These are phyloP conservation scores for Parus major DNA, from an alignment of 2,113 vertebrate genomes.

Conservation along the genomic window DNA sequence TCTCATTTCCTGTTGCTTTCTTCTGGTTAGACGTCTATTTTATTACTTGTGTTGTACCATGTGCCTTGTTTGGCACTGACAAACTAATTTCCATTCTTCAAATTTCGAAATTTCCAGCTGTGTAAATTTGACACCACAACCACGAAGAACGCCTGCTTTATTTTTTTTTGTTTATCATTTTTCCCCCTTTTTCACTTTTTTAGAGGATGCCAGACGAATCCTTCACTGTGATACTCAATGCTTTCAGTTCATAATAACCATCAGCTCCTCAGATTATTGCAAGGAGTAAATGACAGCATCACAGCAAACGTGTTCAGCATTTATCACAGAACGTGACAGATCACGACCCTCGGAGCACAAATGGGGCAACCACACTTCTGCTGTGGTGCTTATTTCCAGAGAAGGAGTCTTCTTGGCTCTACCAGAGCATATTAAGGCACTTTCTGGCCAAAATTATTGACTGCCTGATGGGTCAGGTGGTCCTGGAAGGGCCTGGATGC, in stretches of 20 bases:
- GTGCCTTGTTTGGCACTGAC: neutral
- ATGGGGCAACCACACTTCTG: neutral
- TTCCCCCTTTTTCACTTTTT: neutral
- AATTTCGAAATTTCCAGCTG: neutral
- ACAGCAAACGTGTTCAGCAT: neutral
- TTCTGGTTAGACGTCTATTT: neutral
- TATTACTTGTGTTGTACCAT: neutral
- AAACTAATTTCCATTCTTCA: neutral
- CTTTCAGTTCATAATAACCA: neutral
- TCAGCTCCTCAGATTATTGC: neutral
- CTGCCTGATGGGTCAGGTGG: neutral
- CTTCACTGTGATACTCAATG: neutral
- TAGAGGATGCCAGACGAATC: neutral
- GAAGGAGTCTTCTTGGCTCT: neutral
- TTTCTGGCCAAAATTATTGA: neutral
- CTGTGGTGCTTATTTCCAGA: neutral
- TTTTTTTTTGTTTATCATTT: neutral
- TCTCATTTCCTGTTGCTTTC: neutral
- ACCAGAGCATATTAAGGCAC: neutral
- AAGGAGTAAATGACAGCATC: neutral
- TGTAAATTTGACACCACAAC: neutral
- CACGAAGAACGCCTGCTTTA: accelerated
- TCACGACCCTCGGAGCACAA: neutral
- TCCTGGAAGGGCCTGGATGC: slow-evolving; percentile 1
- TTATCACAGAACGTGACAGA: neutral